Percentiles rank a stretch among this genome's conserved stretches.
phyloP scores from a whole-genome alignment of 2,888 invertebrate species.

The Melanophora roralis region DNA sequence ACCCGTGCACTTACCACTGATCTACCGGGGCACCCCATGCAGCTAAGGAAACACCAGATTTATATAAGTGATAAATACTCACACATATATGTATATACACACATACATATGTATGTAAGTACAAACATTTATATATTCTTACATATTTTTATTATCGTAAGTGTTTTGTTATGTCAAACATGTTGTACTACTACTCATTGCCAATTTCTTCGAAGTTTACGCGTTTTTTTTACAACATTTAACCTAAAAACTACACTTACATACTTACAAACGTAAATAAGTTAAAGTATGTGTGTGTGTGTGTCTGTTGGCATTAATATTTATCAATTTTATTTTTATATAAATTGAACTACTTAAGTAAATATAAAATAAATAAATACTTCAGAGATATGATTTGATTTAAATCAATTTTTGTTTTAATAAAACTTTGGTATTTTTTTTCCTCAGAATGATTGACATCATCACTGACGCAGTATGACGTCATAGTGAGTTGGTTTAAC shows the following conservation, averaged over 20 bases:
- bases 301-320: background rate
- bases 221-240: background rate
- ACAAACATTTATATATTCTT: too few relatives aligned
- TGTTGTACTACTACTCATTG: background rate
- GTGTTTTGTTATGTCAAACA: background rate
- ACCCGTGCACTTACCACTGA: too few relatives aligned
- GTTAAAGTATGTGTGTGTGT: background rate
- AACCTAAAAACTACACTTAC: background rate
- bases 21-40: too few relatives aligned
- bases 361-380: background rate
- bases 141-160: background rate
- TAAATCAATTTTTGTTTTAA: background rate
- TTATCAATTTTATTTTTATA: constrained; percentile 17
- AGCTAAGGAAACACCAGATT: too few relatives aligned
- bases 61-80: too few relatives aligned
- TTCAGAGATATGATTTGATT: background rate
- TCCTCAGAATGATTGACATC: constrained; percentile 58
- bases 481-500: constrained; percentile 45
- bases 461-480: constrained; percentile 71
- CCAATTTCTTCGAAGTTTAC: constrained; percentile 3
- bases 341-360: background rate
- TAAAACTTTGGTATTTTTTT: background rate
- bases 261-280: background rate
- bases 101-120: too few relatives aligned
- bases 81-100: too few relatives aligned